Base-by-base conservation (phyloP, 2,797 vertebrate genomes). In the Siniperca scherzeri region DNA sequence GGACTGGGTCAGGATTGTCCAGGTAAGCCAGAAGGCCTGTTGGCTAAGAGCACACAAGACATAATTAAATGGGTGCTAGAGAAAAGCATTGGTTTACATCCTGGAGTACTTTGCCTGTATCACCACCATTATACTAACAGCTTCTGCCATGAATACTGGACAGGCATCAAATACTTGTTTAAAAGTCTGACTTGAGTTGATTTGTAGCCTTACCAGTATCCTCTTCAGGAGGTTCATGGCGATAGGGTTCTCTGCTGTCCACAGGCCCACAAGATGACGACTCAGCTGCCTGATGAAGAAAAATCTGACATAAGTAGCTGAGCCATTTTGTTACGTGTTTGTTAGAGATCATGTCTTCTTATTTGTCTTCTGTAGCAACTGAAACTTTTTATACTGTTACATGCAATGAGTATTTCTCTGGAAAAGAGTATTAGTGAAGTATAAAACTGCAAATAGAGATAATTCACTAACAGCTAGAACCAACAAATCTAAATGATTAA, bases 201-300 rank as follows among this genome's bases (percentile, higher is more conserved):
- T 80, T 14, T 81, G 52, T 13, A 66, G 11, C n/a, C 74, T 52
- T 80, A 99, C 99, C 97, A 99, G 96, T 89, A 99, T 99, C 89
- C 99, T 98, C 89, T 99, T 99, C 81, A 99, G 93, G 81, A 99
- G 97, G 93, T 98, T 99, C 94, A 97, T 93, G 80, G 99, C 98
- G n/a, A 97, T 96, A 60, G 96, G 92, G 89, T 99, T 99, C 87
- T 99, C 98, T 80, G 99, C 98, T 30, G 97, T 99, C 99, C 99
- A 99, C 75, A 99, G 96, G 74, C 98, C 99, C 91, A 99, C 98
- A 90, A 99, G 96, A 92, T 99, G 99, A 86, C 99, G 98, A 93
- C 98, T 99, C 88, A 99, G 93, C 94, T 99, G 99, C 89, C 99
- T 99, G 95, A 90, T 2, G 13, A 42, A 71, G 3, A 64, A 73